phyloP scores from a whole-genome alignment of 2,797 vertebrate species.

The Loris lydekkerianus region DNA sequence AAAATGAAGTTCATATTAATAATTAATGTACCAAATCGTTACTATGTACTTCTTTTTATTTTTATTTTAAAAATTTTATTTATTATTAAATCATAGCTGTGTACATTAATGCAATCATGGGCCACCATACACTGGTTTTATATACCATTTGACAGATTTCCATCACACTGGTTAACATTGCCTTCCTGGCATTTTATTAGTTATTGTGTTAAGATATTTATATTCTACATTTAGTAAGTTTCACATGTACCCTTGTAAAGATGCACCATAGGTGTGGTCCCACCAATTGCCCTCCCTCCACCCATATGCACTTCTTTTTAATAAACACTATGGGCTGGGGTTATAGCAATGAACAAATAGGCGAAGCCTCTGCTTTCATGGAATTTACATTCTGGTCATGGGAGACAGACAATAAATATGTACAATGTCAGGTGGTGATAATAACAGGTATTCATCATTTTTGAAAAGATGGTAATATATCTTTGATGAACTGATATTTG shows the following conservation, averaged over 20 bases:
- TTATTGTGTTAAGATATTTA: too few species aligned
- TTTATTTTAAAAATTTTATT: too few species aligned
- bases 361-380: neutral
- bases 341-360: neutral
- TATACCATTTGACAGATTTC: too few species aligned
- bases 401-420: neutral
- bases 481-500: neutral
- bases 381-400: neutral
- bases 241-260: too few species aligned
- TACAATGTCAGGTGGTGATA: neutral
- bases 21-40: neutral
- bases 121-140: too few species aligned
- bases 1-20: conserved; percentile 1
- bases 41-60: neutral
- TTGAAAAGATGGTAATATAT: neutral
- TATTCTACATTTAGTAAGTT: too few species aligned
- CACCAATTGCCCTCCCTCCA: too few species aligned
- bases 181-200: too few species aligned
- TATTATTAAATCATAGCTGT: too few species aligned
- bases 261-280: too few species aligned
- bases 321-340: neutral
- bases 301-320: neutral
- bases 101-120: too few species aligned
- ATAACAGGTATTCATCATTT: neutral
- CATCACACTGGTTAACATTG: too few species aligned